These are phyloP conservation scores for Lophotriccus pileatus DNA, from an alignment of 2,797 vertebrate genomes.

Conservation along the genomic window DNA sequence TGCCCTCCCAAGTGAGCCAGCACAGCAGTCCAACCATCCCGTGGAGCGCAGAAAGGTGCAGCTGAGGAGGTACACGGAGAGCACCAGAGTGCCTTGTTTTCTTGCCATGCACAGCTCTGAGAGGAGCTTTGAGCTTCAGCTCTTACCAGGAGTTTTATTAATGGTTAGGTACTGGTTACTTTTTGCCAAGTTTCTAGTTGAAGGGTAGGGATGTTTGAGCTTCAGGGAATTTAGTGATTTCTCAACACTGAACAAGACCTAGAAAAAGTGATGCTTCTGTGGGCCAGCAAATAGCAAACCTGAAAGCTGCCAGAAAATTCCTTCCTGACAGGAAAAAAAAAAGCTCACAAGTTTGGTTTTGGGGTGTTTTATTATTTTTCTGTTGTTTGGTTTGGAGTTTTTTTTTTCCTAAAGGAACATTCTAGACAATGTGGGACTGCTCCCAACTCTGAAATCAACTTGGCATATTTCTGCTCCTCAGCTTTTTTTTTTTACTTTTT, in stretches of 20 bases:
- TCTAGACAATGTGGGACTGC: not conserved
- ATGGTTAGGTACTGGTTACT: not conserved
- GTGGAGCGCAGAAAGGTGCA: fast-evolving
- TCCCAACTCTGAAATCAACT: not conserved
- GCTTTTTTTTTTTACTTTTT: no score
- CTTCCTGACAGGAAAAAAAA: not conserved
- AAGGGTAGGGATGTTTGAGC: not conserved
- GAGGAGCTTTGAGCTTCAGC: not conserved
- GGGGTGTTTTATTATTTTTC: not conserved
- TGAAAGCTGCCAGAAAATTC: not conserved
- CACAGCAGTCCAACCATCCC: fast-evolving
- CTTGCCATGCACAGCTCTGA: not conserved
- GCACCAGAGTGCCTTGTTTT: not conserved
- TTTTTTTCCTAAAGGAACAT: not conserved
- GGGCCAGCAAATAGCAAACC: not conserved
- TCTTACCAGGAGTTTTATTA: not conserved
- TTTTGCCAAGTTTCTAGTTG: not conserved
- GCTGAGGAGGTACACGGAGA: not conserved
- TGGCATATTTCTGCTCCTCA: not conserved
- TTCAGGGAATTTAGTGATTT: not conserved
- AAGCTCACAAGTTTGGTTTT: not conserved
- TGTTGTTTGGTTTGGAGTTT: not conserved
- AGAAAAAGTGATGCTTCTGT: not conserved
- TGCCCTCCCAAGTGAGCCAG: not conserved
- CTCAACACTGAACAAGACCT: not conserved